A percentile compares a stretch with the other conserved stretches of the same genome.
These are phyloP conservation scores for Diachasmimorpha longicaudata DNA, from an alignment of 1,140 invertebrate genomes.

Conservation along the genomic window DNA sequence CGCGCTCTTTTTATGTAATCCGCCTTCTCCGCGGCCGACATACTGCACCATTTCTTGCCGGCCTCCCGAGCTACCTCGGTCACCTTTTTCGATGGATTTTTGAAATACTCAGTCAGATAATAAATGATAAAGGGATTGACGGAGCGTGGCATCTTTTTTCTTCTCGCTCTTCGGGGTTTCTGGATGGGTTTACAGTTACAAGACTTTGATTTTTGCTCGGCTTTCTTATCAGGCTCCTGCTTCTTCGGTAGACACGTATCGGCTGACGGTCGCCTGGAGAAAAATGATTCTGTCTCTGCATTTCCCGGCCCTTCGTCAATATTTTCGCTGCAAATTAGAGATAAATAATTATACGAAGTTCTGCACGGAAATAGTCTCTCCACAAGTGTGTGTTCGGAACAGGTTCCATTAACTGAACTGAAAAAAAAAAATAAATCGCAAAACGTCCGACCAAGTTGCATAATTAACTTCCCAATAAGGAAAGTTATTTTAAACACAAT, in stretches of 20 bases:
- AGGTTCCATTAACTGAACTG: no score
- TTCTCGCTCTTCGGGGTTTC: conserved; percentile 13
- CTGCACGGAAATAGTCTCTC: background rate
- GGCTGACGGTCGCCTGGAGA: background rate
- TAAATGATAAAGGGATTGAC: conserved; percentile 50
- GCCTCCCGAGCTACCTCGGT: conserved; percentile 43
- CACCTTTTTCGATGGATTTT: conserved; percentile 32
- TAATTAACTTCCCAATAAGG: no score
- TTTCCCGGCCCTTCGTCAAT: conserved; percentile 18
- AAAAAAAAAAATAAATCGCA: no score
- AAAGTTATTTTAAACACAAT: no score
- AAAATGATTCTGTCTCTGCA: conserved; percentile 25
- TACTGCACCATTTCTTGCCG: conserved; percentile 41
- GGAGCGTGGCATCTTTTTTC: conserved; percentile 17
- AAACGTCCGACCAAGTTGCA: no score
- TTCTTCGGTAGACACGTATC: conserved; percentile 15
- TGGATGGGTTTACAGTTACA: conserved; percentile 11
- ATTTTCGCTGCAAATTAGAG: conserved; percentile 23
- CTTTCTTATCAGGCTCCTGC: background rate
- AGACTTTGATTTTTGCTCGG: background rate
- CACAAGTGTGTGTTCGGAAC: no score
- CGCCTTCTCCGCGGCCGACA: conserved; percentile 34
- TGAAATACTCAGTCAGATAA: conserved; percentile 44
- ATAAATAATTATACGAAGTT: background rate
- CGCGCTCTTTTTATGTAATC: conserved; percentile 39